These are phyloP conservation scores for Callinectes sapidus DNA, from an alignment of 2,888 invertebrate species.

Conservation along the genomic window DNA sequence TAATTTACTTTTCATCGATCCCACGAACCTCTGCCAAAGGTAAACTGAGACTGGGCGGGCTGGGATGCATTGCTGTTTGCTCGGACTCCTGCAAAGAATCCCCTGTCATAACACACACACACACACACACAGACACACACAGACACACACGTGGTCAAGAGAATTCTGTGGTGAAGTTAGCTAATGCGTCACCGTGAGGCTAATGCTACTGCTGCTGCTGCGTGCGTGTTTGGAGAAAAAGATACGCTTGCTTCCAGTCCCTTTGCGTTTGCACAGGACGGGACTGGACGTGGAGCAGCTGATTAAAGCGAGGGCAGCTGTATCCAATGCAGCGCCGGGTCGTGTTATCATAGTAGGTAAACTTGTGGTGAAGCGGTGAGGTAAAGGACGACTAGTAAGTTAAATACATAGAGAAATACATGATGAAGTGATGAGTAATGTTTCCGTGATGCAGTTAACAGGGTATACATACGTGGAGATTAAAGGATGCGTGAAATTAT, in stretches of 20 bases:
- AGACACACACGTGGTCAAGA: constrained; percentile 15
- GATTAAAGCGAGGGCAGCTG: neutral
- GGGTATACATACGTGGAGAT: neutral
- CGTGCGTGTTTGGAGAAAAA: neutral
- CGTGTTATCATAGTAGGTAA: neutral
- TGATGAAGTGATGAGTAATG: neutral
- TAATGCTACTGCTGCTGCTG: neutral
- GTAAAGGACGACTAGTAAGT: neutral
- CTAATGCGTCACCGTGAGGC: neutral
- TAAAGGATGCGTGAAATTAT: neutral
- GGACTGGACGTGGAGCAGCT: neutral
- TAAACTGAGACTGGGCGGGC: neutral
- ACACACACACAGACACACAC: constrained; percentile 36
- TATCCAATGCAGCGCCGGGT: neutral
- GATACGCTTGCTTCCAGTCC: neutral
- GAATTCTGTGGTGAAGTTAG: neutral
- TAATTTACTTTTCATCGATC: constrained; percentile 30
- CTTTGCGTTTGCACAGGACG: neutral
- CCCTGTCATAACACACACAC: neutral
- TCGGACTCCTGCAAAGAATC: neutral
- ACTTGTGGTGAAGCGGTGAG: neutral
- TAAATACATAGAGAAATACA: neutral
- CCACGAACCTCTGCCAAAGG: neutral
- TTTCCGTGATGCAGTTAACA: neutral
- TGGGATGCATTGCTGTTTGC: neutral